Conservation (phyloP, 2,888 invertebrate species). For the Tetrapedia diversipes region DNA sequence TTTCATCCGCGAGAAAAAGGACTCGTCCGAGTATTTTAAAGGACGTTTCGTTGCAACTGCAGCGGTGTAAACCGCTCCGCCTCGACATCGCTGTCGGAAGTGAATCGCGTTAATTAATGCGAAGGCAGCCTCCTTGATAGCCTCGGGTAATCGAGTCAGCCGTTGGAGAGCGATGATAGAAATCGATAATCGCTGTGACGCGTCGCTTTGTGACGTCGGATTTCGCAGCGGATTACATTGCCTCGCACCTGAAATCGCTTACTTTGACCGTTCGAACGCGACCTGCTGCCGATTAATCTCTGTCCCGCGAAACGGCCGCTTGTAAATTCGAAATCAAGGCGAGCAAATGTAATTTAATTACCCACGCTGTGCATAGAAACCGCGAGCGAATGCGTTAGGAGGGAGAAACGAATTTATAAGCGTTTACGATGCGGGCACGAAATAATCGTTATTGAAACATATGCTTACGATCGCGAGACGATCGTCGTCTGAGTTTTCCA, state of each 20-base stretch:
- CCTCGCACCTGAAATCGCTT: neutral
- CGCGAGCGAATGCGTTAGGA: no score
- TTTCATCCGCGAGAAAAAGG: neutral
- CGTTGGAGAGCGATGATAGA: slow-evolving; percentile 23
- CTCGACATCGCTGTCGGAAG: neutral
- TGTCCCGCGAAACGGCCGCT: neutral
- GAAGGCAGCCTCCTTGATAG: slow-evolving; percentile 35
- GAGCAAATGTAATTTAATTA: neutral
- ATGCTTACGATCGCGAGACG: neutral
- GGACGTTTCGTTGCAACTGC: neutral
- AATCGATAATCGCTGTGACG: slow-evolving; percentile 18
- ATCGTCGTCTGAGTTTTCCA: no score
- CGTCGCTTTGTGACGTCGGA: neutral
- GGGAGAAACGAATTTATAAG: neutral
- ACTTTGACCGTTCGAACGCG: neutral
- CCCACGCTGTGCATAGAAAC: neutral
- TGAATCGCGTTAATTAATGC: slow-evolving; percentile 53
- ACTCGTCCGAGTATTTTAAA: neutral
- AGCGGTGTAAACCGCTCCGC: neutral
- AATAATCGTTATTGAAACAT: neutral
- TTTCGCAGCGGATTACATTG: neutral
- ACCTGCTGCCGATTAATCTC: slow-evolving; percentile 24
- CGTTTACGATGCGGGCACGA: neutral
- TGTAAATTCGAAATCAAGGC: neutral
- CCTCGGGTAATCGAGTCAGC: slow-evolving; percentile 59